Evolutionary conservation across 2,113 vertebrate genomes (phyloP), one percentile per base, ranked within the genome.

Genomic region (Megaptera novaeangliae): DNA sequence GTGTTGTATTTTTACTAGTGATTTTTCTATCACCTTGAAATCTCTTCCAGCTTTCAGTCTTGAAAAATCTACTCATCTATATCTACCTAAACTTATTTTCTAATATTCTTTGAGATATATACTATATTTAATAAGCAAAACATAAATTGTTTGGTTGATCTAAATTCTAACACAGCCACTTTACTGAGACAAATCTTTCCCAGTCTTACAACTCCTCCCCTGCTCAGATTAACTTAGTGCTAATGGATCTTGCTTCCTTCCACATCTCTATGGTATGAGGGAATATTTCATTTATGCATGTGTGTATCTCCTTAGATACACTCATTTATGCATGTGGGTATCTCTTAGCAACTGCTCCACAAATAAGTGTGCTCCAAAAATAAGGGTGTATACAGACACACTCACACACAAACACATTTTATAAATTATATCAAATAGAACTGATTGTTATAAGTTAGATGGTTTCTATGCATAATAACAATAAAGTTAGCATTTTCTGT

Each of bases 401-500:
- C 55, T 2, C 3, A 8, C 34, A 57, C 36, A 69, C 8, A n/a
- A 0, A 34, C 34, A 68, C 7, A 25, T 2, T 14, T 77, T 23
- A 69, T 55, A 78, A 87, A 82, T 10, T 34, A 68, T 20, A 23
- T 41, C 31, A 71, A 61, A 29, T 8, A 84, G 11, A 59, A 57
- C 3, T 12, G 2, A 9, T 39, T 4, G 25, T 7, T 6, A 41
- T 66, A 34, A 52, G 29, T 36, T 71, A 78, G 1, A 25, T 39
- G 0, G 5, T 68, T 71, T 87, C 7, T 31, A 55, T 13, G 18
- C 8, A 25, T 68, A 8, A 23, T 23, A 82, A n/a, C 11, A 75
- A 23, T 8, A 36, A 1, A 0, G 1, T 8, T 25, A 25, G 9
- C 8, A 18, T 17, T 8, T 29, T 12, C 27, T 69, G 7, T 4